phyloP scores from a whole-genome alignment of 1,140 invertebrate species.

The Drosophila melanica region DNA sequence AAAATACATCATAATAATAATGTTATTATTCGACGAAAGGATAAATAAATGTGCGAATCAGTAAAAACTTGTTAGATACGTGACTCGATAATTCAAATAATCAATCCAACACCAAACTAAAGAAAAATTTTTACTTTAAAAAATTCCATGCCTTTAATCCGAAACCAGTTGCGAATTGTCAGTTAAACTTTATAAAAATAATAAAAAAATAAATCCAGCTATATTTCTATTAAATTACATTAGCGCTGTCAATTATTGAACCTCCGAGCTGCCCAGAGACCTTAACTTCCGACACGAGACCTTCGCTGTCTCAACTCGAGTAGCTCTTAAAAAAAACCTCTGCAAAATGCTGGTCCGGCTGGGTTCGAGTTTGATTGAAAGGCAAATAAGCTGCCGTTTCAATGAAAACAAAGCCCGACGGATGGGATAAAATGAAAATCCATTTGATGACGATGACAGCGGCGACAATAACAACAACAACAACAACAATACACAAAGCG shows the following conservation, averaged over 20 bases:
- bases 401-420: slow-evolving; percentile 42
- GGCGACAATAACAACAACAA: slow-evolving; percentile 12
- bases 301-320: slow-evolving; percentile 27
- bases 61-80: not conserved
- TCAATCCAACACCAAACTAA: too few species aligned
- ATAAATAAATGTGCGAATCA: slow-evolving; percentile 6
- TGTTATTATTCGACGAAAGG: slow-evolving; percentile 54
- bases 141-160: too few species aligned
- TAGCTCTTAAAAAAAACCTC: slow-evolving; percentile 29
- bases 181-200: not conserved
- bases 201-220: not conserved
- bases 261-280: slow-evolving; percentile 15
- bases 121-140: too few species aligned
- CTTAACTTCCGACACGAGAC: slow-evolving; percentile 27
- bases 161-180: not conserved
- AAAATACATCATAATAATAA: slow-evolving; percentile 74
- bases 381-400: slow-evolving; percentile 73
- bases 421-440: slow-evolving; percentile 50
- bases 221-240: slow-evolving; percentile 3
- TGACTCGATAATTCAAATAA: too few species aligned
- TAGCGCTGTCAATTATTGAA: slow-evolving; percentile 20
- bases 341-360: slow-evolving; percentile 48
- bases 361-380: slow-evolving; percentile 62
- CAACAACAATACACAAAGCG: slow-evolving; percentile 26
- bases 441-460: slow-evolving; percentile 59